These are phyloP conservation scores for Oxyruncus cristatus DNA, from an alignment of 2,113 vertebrate genomes.

Conservation along the genomic window DNA sequence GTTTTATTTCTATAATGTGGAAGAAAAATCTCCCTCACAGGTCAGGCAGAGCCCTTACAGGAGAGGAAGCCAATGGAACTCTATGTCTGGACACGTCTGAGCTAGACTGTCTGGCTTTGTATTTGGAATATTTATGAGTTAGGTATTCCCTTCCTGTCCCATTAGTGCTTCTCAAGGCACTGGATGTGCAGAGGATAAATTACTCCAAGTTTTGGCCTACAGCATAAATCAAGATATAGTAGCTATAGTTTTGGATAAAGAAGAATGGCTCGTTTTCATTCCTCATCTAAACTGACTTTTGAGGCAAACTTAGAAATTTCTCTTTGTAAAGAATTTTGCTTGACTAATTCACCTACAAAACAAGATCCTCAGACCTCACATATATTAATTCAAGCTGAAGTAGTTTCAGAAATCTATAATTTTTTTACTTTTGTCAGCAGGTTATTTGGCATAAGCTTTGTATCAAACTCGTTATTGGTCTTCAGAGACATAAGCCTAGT, in stretches of 20 bases:
- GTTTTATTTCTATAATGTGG: neutral
- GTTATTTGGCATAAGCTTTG: neutral
- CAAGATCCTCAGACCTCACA: neutral
- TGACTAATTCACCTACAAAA: neutral
- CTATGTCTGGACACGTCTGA: neutral
- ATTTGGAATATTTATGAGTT: conserved; percentile 22
- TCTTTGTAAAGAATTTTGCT: neutral
- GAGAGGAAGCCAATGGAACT: neutral
- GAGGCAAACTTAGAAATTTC: neutral
- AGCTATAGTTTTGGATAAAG: neutral
- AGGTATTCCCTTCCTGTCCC: neutral
- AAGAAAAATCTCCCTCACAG: neutral
- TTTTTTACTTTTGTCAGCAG: neutral
- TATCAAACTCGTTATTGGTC: neutral
- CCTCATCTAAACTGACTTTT: neutral
- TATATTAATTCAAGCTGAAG: neutral
- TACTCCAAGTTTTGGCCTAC: neutral
- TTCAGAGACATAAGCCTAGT: neutral
- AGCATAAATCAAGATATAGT: neutral
- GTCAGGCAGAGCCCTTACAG: neutral
- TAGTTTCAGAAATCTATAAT: neutral
- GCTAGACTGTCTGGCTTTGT: neutral
- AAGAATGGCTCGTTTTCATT: neutral
- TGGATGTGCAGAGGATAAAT: neutral
- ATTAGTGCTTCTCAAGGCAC: neutral